Base-by-base conservation (phyloP, 2,797 vertebrate genomes). In the Neostethus bicornis region DNA sequence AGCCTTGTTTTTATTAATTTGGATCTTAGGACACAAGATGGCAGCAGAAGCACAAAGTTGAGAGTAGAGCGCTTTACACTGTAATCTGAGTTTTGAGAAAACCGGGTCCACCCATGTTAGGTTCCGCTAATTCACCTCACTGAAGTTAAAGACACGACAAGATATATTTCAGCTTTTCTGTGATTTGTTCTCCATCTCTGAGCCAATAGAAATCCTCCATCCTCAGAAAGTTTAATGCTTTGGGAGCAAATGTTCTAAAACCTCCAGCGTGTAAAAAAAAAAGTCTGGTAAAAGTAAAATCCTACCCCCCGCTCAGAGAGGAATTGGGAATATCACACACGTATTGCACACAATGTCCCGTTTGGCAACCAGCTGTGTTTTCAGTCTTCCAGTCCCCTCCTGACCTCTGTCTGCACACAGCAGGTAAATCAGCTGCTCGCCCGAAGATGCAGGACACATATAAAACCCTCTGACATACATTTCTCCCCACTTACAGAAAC, bases 351-450 rank as follows among this genome's bases (percentile, higher is more conserved):
- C 26, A 12, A 68, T 70, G 63, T 51, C 67, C 66, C 51, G 54
- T 61, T 75, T 58, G 63, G 67, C 57, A 66, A 79, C 55, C 66
- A 73, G 58, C 66, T 71, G 66, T 72, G 56, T 70, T 61, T 78
- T 70, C 34, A 57, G 64, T 51, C 26, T 77, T 50, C 55, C 21
- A 14, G 41, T 46, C 70, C 60, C 66, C 47, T 32, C 51, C 56
- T n/a, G 29, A 25, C 37, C 21, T 45, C 25, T 8, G 13, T 14
- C 34, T 17, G 7, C 37, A 34, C 28, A 47, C 51, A 76, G 54
- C 54, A 71, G 64, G 79, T 82, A 73, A 82, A 78, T 80, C 66
- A 64, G 42, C 61, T 45, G 46, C 29, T 0, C 51, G 38, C 46
- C 54, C 49, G 48, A 56, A 75, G 62, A 71, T 39, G 73, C 49